Conservation (phyloP, 2,797 vertebrate species). For the Chelon auratus region DNA sequence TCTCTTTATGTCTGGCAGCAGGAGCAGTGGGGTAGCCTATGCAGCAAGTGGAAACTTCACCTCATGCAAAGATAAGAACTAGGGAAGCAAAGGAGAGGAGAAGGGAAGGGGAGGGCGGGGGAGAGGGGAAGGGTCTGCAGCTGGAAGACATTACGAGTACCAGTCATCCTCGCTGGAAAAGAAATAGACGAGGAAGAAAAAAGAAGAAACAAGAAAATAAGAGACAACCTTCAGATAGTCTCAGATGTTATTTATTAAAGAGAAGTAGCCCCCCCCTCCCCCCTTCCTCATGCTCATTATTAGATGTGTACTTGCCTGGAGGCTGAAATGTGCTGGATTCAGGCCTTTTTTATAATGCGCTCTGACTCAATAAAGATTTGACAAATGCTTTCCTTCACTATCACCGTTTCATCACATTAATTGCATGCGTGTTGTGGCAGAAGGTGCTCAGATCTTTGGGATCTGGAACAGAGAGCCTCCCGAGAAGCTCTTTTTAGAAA, state of each 20-base stretch:
- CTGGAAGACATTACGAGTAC: conserved; percentile 91
- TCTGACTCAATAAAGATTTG: conserved; percentile 62
- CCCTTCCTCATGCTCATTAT: conserved; percentile 82
- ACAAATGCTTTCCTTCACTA: conserved; percentile 61
- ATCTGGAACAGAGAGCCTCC: background rate
- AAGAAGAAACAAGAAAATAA: conserved; percentile 78
- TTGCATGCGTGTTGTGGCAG: conserved; percentile 16
- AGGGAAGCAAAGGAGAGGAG: background rate
- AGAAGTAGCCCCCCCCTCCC: conserved; percentile 71
- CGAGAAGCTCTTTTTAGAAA: background rate
- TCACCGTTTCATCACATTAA: conserved; percentile 42
- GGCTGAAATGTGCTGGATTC: conserved; percentile 83
- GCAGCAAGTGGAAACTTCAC: conserved; percentile 93
- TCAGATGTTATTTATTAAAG: conserved; percentile 92
- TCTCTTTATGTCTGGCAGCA: conserved; percentile 76
- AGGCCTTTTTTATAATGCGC: conserved; percentile 60
- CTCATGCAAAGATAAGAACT: conserved; percentile 91
- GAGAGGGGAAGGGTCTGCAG: conserved; percentile 63
- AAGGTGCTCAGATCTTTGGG: conserved; percentile 24
- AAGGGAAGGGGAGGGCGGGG: background rate
- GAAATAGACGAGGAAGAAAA: conserved; percentile 82
- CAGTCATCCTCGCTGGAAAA: conserved; percentile 89
- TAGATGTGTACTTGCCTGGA: conserved; percentile 83
- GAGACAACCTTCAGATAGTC: conserved; percentile 88
- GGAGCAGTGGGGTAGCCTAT: conserved; percentile 73